Base-by-base conservation (phyloP, 2,113 vertebrate genomes). In the Psammodynastes pulverulentus region DNA sequence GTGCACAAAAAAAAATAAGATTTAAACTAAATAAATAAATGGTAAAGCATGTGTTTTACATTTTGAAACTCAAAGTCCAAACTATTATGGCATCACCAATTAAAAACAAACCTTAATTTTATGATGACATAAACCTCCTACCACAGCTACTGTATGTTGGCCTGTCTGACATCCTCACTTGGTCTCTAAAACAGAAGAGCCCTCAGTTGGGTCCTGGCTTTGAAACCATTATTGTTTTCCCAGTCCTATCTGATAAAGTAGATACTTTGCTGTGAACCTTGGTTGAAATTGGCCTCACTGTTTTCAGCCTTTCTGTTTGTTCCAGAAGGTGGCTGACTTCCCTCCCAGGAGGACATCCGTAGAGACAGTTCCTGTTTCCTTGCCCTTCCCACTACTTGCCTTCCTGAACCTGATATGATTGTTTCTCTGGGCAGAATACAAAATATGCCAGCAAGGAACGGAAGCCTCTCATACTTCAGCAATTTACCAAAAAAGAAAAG, bases 361-460 rank as follows among this genome's bases (percentile, higher is more conserved):
- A 96, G 95, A 96, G 97, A 96, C 93, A 4, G 95, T 98, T 98
- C 98, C 97, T 98, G 98, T 97, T 98, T 97, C 96, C 97, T 97
- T 96, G 96, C 96, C 94, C 94, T 96, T 95, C 95, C 96, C 97
- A 95, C 93, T 93, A 92, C 94, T 96, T 93, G 97, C 94, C 94
- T 98, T 98, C 97, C 98, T 97, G 97, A 97, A 89, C 89, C 95
- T 96, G 98, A 98, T 98, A 98, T 0, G 95, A 98, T 98, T 98
- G 98, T 98, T 98, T 98, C 96, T 94, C 90, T 94, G 97, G 97
- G 97, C 96, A 97, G 94, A 95, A 94, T 89, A 87, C 91, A 94
- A 93, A 94, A 97, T 96, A 97, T 98, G 97, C 98, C 97, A 98
- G 91, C 94, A 95, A 96, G 94, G 93, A 97, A 96, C 95, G 97